Percentiles rank a stretch among this genome's conserved stretches.
phyloP scores from a whole-genome alignment of 2,888 invertebrate species.

The Lepidocyrtoides sp. region DNA sequence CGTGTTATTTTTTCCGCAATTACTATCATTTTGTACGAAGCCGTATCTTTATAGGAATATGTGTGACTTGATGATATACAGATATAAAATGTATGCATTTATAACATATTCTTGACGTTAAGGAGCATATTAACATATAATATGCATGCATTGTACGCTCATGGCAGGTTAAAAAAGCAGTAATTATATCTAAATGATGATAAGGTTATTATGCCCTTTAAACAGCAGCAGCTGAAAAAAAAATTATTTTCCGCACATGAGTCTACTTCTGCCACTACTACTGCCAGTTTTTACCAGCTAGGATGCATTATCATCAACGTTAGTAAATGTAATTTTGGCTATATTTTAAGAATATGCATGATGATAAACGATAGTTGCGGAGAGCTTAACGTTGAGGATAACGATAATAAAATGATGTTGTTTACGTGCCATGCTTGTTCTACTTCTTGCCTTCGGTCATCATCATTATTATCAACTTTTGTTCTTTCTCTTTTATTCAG shows the following conservation, averaged over 20 bases:
- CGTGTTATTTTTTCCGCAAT: conserved; percentile 36
- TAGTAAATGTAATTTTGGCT: neutral
- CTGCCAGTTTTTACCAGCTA: conserved; percentile 5
- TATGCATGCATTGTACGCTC: neutral
- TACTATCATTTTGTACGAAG: neutral
- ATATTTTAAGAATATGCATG: neutral
- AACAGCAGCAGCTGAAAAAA: neutral
- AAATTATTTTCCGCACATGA: neutral
- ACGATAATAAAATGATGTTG: conserved; percentile 48
- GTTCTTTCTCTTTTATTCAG: conserved; percentile 49
- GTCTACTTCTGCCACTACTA: conserved; percentile 2
- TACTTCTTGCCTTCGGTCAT: conserved; percentile 75
- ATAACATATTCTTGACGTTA: neutral
- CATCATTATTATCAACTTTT: conserved; percentile 57
- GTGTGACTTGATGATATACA: neutral
- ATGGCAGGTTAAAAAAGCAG: conserved; percentile 17
- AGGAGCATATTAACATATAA: neutral
- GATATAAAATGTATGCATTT: neutral
- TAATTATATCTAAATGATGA: conserved; percentile 15
- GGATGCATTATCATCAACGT: neutral
- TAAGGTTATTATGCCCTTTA: neutral
- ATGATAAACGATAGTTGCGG: neutral
- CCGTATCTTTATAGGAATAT: conserved; percentile 1
- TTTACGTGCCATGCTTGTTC: conserved; percentile 65
- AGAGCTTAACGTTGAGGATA: neutral